phyloP scores from a whole-genome alignment of 2,113 vertebrate species.

The Recurvirostra avosetta region DNA sequence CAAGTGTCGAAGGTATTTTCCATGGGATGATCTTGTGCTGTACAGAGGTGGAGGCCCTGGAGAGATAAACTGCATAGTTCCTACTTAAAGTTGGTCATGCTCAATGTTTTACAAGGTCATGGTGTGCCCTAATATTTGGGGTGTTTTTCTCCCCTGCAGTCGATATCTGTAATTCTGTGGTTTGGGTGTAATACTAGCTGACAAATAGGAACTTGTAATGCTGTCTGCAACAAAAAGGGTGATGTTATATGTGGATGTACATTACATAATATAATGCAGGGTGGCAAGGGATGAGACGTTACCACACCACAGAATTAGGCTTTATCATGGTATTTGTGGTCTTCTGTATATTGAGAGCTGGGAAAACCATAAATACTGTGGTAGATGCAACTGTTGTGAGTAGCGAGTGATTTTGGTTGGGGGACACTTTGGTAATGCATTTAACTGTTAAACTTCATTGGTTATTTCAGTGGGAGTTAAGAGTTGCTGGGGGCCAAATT shows the following conservation, averaged over 20 bases:
- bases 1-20: not conserved
- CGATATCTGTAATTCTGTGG: slow-evolving; percentile 4
- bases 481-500: not conserved
- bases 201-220: not conserved
- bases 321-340: slow-evolving; percentile 19
- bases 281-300: not conserved
- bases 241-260: not conserved
- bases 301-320: not conserved
- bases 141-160: not conserved
- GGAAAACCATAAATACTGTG: not conserved
- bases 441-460: not conserved
- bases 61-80: not conserved
- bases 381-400: not conserved
- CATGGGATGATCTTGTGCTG: not conserved
- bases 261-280: not conserved
- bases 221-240: not conserved
- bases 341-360: not conserved
- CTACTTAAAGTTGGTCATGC: not conserved
- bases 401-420: not conserved
- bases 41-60: not conserved
- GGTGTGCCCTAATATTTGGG: not conserved
- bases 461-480: not conserved
- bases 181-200: not conserved
- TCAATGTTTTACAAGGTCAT: not conserved
- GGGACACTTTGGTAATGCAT: not conserved